Base-by-base conservation (phyloP, 2,888 invertebrate species). In the Spisula solida region DNA sequence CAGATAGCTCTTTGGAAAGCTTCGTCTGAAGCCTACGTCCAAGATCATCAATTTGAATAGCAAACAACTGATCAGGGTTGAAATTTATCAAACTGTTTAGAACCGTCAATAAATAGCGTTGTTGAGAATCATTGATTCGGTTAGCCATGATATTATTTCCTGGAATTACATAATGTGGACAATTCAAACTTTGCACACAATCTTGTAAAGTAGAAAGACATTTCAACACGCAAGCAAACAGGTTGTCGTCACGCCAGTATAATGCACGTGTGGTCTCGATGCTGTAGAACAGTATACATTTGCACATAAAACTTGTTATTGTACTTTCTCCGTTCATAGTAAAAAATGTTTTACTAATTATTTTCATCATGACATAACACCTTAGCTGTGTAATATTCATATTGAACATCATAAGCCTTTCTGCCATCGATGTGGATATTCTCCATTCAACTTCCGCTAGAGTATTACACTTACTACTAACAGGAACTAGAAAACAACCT, bases 401-500 rank as follows among this genome's bases (percentile, higher is more conserved):
- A 78, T 29, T 31, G 78, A 78, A 78, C 78, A 78, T 78, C 20
- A 78, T 18, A 34, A 31, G 29, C 14, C 78, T 78, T 31, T 78
- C 78, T 34, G 78, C 78, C 18, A 34, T 10, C 18, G 82, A 82
- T 6, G 66, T 66, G 20, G 82, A 82, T 20, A 82, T 82, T 66
- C 82, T 34, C 66, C 66, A 82, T 82, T 82, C 66, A 4, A 66
- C 16, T 14, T 47, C 41, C 1, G 41, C 66, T 41, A 60, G 31
- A 12, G 0, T 20, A 66, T 60, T 25, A n/a, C 10, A 4, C 29
- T 47, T 82, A n/a, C 82, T 47, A 25, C 66, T 66, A n/a, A 82
- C 82, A 8, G 66, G 66, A 0, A 82, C 82, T 41, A 82, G 60
- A 20, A 66, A 82, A 70, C 82, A 82, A 66, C 66, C 70, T 25